Evolutionary conservation across 2,113 vertebrate genomes (phyloP).

Genomic region (Prunella fulvescens): DNA sequence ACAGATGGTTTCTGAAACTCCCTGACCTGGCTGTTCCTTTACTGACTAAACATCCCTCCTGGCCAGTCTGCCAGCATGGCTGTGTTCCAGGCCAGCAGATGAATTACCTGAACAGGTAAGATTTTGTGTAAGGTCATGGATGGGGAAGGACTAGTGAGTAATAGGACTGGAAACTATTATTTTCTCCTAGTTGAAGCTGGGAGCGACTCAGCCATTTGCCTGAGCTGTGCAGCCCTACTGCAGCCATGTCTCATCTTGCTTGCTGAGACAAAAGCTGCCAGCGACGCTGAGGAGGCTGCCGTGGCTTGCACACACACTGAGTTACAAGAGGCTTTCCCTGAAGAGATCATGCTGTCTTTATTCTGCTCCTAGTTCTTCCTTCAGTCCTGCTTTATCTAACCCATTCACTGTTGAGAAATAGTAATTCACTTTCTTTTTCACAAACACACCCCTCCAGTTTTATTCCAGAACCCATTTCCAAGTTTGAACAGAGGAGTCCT

Average conservation of each 20-base stretch:
- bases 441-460: background rate
- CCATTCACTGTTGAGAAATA: background rate
- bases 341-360: background rate
- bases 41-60: background rate
- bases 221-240: background rate
- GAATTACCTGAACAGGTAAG: background rate
- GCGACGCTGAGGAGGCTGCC: background rate
- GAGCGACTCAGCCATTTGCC: rapidly evolving
- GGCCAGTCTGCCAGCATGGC: rapidly evolving
- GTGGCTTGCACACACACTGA: background rate
- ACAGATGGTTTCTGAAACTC: background rate
- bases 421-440: background rate
- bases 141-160: background rate
- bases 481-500: background rate
- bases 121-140: background rate
- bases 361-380: background rate
- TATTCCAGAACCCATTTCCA: background rate
- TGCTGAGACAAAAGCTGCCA: background rate
- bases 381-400: background rate
- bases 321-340: background rate
- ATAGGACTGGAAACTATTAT: background rate
- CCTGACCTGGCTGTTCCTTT: background rate
- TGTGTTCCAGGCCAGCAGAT: background rate
- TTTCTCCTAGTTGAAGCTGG: background rate
- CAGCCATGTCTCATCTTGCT: rapidly evolving